Percentiles rank a stretch among this genome's conserved stretches.
Conservation (phyloP, 1,140 invertebrate species). For the Phocides pigmalion region DNA sequence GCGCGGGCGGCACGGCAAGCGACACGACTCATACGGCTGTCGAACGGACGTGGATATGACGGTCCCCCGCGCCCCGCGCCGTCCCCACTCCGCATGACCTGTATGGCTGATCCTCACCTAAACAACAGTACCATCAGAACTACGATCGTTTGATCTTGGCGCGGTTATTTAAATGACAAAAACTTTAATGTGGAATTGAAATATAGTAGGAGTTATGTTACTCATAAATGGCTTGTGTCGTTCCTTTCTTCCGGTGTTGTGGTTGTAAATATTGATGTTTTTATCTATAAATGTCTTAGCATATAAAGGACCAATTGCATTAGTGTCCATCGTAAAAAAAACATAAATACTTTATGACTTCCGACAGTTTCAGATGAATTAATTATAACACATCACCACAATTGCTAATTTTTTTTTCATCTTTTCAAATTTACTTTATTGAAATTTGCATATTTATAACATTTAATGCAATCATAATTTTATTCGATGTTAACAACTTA, state of each 20-base stretch:
- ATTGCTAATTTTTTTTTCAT: too few species aligned
- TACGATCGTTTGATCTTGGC: background rate
- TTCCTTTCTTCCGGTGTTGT: background rate
- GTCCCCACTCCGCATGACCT: constrained; percentile 58
- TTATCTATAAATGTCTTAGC: background rate
- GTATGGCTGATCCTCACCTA: constrained; percentile 49
- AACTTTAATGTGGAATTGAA: background rate
- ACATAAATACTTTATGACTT: background rate
- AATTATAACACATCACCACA: too few species aligned
- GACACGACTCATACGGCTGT: constrained; percentile 40
- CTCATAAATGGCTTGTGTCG: background rate
- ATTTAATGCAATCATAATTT: too few species aligned
- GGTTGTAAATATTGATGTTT: background rate
- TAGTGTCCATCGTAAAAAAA: background rate
- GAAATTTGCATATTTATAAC: too few species aligned
- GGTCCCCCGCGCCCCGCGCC: constrained; percentile 49
- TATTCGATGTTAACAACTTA: too few species aligned
- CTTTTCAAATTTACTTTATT: too few species aligned
- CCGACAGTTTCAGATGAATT: too few species aligned
- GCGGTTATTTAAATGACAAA: background rate
- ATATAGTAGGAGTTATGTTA: background rate
- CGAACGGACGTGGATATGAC: constrained; percentile 76
- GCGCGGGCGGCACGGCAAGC: constrained; percentile 47
- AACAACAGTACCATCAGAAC: background rate
- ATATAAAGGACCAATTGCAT: background rate